Percentiles rank a stretch among this genome's conserved stretches.
Evolutionary conservation across 2,797 vertebrate species (phyloP).

Genomic region (Vultur gryphus): DNA sequence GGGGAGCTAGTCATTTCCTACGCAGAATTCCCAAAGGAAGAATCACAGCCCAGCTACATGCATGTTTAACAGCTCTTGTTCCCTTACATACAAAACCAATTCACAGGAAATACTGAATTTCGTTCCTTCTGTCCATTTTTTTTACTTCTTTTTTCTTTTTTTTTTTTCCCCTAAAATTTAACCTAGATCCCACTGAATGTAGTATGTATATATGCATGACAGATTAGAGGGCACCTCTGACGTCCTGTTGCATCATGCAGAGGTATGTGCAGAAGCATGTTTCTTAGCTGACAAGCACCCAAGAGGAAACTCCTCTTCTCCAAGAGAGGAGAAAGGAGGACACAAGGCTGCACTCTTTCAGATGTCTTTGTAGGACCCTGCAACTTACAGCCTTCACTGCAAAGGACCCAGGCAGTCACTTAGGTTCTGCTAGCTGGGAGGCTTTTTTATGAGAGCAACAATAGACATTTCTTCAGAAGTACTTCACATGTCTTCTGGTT

Average conservation of each 20-base stretch:
- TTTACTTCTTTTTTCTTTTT: fast-evolving
- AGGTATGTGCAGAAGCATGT: background rate
- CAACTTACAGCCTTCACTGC: background rate
- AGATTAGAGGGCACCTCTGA: background rate
- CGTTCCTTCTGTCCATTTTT: background rate
- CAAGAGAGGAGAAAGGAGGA: background rate
- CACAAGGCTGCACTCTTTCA: background rate
- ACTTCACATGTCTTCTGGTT: background rate
- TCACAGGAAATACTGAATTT: background rate
- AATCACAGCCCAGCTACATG: background rate
- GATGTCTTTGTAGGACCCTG: background rate
- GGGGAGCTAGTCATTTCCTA: background rate
- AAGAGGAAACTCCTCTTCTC: background rate
- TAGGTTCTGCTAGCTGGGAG: background rate
- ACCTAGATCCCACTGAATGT: background rate
- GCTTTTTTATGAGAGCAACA: background rate
- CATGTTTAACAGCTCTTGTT: fast-evolving
- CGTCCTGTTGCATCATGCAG: background rate
- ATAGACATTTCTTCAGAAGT: background rate
- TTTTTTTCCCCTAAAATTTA: fast-evolving
- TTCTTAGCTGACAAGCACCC: background rate
- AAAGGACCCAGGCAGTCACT: background rate
- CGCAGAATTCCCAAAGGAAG: background rate
- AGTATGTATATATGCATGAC: fast-evolving
- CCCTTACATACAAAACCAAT: background rate